phyloP scores from a whole-genome alignment of 2,113 vertebrate genomes.

The Steatornis caripensis region DNA sequence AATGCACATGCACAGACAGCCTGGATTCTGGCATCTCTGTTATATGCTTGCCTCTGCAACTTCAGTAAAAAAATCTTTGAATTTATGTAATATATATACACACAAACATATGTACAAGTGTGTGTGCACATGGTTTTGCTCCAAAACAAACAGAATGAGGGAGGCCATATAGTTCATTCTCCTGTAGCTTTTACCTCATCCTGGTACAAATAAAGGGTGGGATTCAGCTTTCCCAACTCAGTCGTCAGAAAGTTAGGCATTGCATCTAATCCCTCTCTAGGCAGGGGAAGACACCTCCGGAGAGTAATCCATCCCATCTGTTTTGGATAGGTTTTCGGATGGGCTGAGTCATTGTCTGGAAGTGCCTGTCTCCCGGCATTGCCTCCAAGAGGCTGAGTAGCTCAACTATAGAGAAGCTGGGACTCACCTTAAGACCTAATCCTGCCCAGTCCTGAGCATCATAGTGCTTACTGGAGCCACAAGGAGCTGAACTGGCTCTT shows the following conservation, averaged over 20 bases:
- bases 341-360: constrained; percentile 4
- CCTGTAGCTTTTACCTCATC: background rate
- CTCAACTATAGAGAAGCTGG: background rate
- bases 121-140: background rate
- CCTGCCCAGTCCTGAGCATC: background rate
- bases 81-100: background rate
- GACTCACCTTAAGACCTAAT: background rate
- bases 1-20: background rate
- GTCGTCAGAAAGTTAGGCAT: background rate
- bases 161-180: background rate
- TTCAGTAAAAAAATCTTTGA: background rate
- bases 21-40: background rate
- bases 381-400: background rate
- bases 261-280: background rate
- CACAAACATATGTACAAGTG: background rate
- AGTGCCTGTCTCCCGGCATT: background rate
- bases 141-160: constrained; percentile 12
- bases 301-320: constrained; percentile 6
- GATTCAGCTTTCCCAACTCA: background rate
- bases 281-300: background rate
- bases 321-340: background rate
- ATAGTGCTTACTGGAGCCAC: background rate
- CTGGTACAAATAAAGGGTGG: background rate
- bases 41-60: background rate
- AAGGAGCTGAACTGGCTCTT: background rate